Base-by-base conservation (phyloP, 1,140 invertebrate genomes). In the Philotrypesis tridentata region DNA sequence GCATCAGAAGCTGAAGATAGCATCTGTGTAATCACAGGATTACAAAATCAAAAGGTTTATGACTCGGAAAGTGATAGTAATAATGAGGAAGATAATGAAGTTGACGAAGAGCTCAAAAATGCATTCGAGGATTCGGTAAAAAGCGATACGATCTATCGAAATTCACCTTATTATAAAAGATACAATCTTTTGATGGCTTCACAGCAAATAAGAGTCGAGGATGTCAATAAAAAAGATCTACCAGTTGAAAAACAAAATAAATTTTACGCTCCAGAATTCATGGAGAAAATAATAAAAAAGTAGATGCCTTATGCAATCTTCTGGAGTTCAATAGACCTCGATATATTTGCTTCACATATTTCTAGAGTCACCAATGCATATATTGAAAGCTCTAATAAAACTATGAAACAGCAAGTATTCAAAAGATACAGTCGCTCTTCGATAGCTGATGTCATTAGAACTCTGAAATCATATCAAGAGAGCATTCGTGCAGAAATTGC, bases 291-390 rank as follows among this genome's bases (percentile, higher is more conserved):
- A 1, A 25, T 74, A 21, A 29, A 17, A 4, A 72, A 55, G 25
- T 79, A 61, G 55, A 74, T 84, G 79, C 70, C 83, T 12, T 82
- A 84, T 21, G 60, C 67, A 31, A 17, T 74, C 33, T 29, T 74
- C 17, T 84, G 83, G 79, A 72, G 70, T 9, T 27, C 68, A 8
- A 21, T 2, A n/a, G n/a, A n/a, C n/a, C n/a, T n/a, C n/a, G n/a
- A n/a, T n/a, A n/a, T n/a, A n/a, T n/a, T n/a, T n/a, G 77, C 75
- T 63, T 3, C 8, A 11, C 61, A 55, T 37, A 79, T 81, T 29
- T 77, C 83, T 55, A 29, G 79, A 79, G 40, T 84, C 8, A 82
- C 9, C 8, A 40, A 40, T 12, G 37, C 79, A 1, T 84, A 79
- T 33, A 63, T 84, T 3, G 74, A 84, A 74, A 73, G 74, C 23